Evolutionary conservation across 2,113 vertebrate genomes (phyloP), one percentile per base, ranked within the genome.

Genomic region (Malurus alboscapulatus): DNA sequence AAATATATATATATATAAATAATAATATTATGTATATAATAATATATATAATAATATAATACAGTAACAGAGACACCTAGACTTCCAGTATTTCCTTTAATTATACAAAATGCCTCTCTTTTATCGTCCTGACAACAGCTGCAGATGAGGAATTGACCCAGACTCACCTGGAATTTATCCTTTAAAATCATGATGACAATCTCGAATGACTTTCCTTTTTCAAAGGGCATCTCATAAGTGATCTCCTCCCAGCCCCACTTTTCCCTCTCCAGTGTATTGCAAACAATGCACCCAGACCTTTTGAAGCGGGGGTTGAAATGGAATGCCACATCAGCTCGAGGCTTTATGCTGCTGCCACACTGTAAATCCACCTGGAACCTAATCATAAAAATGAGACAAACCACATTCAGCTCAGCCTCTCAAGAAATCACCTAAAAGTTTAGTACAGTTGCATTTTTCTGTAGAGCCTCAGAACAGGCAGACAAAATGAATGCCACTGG

Each of bases 341-440:
- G 99, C 30, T 98, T 98, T 87, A 90, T 67, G 20, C 99, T 99
- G 96, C 97, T 99, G 67, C 99, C 99, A 16, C 98, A 98, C 42
- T 98, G 98, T 12, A 99, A 95, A 84, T 99, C 99, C 66, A 99
- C 97, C 97, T 99, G 99, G 95, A 99, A 99, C 90, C 99, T 99
- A 95, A 20, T 7, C 17, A 74, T 13, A 87, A 90, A 90, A 77
- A 38, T 53, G 75, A 84, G 29, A 67, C 27, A 94, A 78, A 69
- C 14, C 36, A 91, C 40, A 89, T 10, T 72, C 44, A 91, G 21
- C 21, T 85, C 75, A 85, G 21, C 38, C 17, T 38, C 76, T 61
- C 72, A 54, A 48, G 26, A 93, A 84, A 45, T 26, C 32, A 58
- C 22, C 22, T 42, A 24, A 6, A 62, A 40, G 26, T 29, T 53